Percentiles rank a stretch among this genome's conserved stretches.
These are phyloP conservation scores for Cottus gobio DNA, from an alignment of 2,113 vertebrate species.

Conservation along the genomic window DNA sequence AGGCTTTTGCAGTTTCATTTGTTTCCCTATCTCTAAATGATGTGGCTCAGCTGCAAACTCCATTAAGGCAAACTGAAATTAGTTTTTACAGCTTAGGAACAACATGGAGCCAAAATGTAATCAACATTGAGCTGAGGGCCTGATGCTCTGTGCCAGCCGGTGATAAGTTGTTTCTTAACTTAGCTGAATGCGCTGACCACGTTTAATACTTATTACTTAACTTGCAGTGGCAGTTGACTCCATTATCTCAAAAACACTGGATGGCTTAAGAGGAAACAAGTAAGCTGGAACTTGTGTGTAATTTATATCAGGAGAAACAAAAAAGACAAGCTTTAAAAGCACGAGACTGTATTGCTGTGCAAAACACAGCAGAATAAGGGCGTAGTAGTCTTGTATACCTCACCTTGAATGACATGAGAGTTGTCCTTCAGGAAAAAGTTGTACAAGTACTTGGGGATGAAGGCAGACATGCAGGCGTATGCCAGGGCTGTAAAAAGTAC, in stretches of 20 bases:
- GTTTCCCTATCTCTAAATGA: constrained; percentile 66
- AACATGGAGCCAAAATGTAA: constrained; percentile 65
- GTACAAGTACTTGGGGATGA: constrained; percentile 98
- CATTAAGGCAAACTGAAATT: constrained; percentile 71
- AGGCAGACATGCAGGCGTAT: constrained; percentile 98
- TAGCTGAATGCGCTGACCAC: constrained; percentile 29
- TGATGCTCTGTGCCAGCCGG: constrained; percentile 37
- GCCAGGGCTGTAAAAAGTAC: constrained; percentile 87
- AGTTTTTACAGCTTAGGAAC: constrained; percentile 67
- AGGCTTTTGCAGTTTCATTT: constrained; percentile 66
- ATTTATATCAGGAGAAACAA: constrained; percentile 2
- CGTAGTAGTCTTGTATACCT: constrained; percentile 42
- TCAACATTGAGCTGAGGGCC: constrained; percentile 66
- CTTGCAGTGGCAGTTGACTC: constrained; percentile 26
- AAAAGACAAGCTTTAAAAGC: background rate
- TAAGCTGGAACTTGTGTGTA: background rate
- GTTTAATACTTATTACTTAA: constrained; percentile 43
- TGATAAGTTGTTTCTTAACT: constrained; percentile 63
- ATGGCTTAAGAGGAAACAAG: constrained; percentile 3
- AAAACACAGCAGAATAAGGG: background rate
- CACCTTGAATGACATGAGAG: constrained; percentile 99
- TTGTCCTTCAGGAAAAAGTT: constrained; percentile 99
- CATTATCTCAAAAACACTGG: constrained; percentile 1
- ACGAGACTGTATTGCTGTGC: background rate
- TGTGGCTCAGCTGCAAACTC: constrained; percentile 66